Evolutionary conservation across 2,888 invertebrate genomes (phyloP), one percentile per base, ranked within the genome.

Genomic region (Odontothrips loti): DNA sequence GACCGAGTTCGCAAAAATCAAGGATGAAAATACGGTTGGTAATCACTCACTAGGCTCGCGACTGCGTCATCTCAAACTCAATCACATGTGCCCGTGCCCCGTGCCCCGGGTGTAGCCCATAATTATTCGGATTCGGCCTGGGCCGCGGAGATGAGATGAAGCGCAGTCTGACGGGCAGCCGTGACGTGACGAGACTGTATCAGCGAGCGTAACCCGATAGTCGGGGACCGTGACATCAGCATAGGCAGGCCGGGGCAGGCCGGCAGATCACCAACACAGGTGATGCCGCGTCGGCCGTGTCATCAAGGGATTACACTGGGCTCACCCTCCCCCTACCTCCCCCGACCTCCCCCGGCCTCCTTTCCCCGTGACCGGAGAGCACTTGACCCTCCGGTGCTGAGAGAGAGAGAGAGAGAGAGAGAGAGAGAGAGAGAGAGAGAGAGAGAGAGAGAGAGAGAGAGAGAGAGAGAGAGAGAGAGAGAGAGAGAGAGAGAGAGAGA

Each of bases 351-450:
- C 68, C 23, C 11, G n/a, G 68, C 68, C 27, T 75, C 68, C 68
- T 75, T 75, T 12, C 68, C 68, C 68, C 68, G 68, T 75, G 68
- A 75, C 68, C 68, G n/a, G 68, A 75, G 68, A 75, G 68, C 68
- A 75, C 68, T 75, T 75, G 68, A 75, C 68, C 68, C 68, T 75
- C 68, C 23, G 68, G 27, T 27, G 68, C 68, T 75, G 23, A 2
- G 51, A 3, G 15, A 51, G 6, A 20, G 51, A 3, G 51, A 51
- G 51, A 12, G 51, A n/a, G 58, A 43, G n/a, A n/a, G n/a, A n/a
- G n/a, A n/a, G n/a, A n/a, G n/a, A n/a, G n/a, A n/a, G n/a, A n/a
- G n/a, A n/a, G n/a, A n/a, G n/a, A n/a, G n/a, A n/a, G n/a, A n/a
- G n/a, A n/a, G n/a, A n/a, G n/a, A n/a, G n/a, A n/a, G n/a, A n/a